Base-by-base conservation (phyloP, 2,797 vertebrate species). In the Lacerta viridis region DNA sequence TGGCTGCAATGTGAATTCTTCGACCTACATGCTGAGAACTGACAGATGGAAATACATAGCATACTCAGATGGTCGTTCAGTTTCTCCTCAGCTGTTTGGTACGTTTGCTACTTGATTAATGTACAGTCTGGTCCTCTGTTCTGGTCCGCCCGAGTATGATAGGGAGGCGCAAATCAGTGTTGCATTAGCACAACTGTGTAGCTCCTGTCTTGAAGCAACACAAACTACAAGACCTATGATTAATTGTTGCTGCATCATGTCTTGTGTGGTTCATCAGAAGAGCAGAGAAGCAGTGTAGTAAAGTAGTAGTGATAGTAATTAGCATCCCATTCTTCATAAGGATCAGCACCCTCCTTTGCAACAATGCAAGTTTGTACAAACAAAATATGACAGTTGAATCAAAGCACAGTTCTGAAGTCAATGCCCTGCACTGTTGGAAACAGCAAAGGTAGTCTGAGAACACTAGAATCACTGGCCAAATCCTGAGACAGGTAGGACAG, bases 1-100 rank as follows among this genome's bases (percentile, higher is more conserved):
- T 0, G 99, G 99, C 3, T 99, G 98, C 94, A 98, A 99, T 71
- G 98, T 96, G 61, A 99, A 99, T 79, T 97, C 98, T 61, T 99
- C 99, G 39, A 97, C 97, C 13, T 99, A 99, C 93, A 99, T 99
- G 99, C 97, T 99, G 69, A 97, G 98, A 93, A 97, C 91, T 13
- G 96, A 96, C 76, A 95, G 46, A 0, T 99, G 99, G 99, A 99
- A 99, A 92, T 99, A 98, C 17, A 97, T 99, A 6, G 43, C 98
- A 0, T 99, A 99, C 71, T 95, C 97, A 0, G 98, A 99, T 80
- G 99, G 98, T 0, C 69, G 39, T 75, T 98, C 97, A 29, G 93
- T 98, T n/a, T 93, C 90, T 29, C 97, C 98, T 39, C 99, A 99
- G 33, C 98, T 99, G 39, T 99, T 99, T 87, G 98, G 99, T 99